phyloP scores from a whole-genome alignment of 1,140 invertebrate genomes.

The Lethrus apterus region DNA sequence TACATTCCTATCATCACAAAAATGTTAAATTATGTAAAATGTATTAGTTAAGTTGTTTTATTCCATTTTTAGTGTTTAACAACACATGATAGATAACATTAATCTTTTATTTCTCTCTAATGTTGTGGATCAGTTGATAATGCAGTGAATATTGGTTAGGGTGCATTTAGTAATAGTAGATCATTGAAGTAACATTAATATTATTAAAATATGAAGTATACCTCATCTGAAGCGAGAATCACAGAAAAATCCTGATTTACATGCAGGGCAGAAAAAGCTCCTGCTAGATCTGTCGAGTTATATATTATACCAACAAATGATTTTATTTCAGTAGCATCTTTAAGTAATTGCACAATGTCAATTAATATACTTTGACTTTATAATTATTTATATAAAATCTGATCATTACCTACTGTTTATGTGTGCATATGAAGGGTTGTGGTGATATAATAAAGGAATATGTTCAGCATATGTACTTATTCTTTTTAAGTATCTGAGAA shows the following conservation, averaged over 20 bases:
- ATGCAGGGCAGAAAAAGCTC: constrained; percentile 26
- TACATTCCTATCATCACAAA: too few species aligned
- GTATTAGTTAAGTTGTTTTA: too few species aligned
- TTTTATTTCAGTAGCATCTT: constrained; percentile 25
- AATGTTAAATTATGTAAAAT: too few species aligned
- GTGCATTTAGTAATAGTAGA: too few species aligned
- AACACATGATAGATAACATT: too few species aligned
- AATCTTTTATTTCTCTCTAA: too few species aligned
- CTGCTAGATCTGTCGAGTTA: constrained; percentile 31
- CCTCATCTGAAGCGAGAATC: constrained; percentile 36
- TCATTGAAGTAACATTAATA: too few species aligned
- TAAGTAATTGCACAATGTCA: neutral
- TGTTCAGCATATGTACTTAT: constrained; percentile 62
- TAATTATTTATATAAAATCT: neutral
- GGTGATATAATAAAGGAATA: constrained; percentile 73
- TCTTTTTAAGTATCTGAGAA: constrained; percentile 61
- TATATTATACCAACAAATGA: constrained; percentile 35
- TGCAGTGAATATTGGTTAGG: too few species aligned
- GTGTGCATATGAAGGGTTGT: constrained; percentile 61
- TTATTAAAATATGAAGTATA: too few species aligned
- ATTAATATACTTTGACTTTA: neutral
- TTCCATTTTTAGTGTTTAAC: too few species aligned
- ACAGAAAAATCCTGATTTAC: constrained; percentile 33
- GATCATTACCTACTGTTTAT: constrained; percentile 53
- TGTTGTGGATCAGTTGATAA: too few species aligned